These are phyloP conservation scores for Strigops habroptila DNA, from an alignment of 2,113 vertebrate species.

Conservation along the genomic window DNA sequence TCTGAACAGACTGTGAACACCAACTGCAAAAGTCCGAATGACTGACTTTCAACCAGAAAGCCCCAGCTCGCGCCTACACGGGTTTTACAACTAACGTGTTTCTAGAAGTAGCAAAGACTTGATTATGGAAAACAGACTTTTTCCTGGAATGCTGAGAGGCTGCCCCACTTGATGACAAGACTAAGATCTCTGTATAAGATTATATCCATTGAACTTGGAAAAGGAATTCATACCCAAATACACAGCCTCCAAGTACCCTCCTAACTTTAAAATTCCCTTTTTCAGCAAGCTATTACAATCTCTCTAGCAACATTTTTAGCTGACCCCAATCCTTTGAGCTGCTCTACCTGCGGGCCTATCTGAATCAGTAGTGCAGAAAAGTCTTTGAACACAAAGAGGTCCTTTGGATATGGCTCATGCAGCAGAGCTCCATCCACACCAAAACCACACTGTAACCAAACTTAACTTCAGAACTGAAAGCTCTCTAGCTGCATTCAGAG, in stretches of 20 bases:
- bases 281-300: neutral
- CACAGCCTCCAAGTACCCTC: neutral
- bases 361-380: neutral
- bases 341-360: neutral
- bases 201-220: neutral
- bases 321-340: neutral
- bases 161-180: neutral
- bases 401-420: neutral
- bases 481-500: neutral
- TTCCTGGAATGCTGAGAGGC: neutral
- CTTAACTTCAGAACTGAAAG: neutral
- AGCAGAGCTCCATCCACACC: neutral
- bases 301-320: neutral
- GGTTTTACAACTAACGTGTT: neutral
- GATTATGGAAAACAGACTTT: neutral
- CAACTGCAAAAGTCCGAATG: neutral
- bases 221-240: neutral
- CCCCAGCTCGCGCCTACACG: neutral
- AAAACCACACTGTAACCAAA: neutral
- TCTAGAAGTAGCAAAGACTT: neutral
- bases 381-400: neutral
- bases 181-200: neutral
- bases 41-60: neutral
- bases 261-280: neutral
- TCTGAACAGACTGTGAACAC: rapidly evolving